phyloP scores from a whole-genome alignment of 2,797 vertebrate genomes.

The Monodelphis domestica region DNA sequence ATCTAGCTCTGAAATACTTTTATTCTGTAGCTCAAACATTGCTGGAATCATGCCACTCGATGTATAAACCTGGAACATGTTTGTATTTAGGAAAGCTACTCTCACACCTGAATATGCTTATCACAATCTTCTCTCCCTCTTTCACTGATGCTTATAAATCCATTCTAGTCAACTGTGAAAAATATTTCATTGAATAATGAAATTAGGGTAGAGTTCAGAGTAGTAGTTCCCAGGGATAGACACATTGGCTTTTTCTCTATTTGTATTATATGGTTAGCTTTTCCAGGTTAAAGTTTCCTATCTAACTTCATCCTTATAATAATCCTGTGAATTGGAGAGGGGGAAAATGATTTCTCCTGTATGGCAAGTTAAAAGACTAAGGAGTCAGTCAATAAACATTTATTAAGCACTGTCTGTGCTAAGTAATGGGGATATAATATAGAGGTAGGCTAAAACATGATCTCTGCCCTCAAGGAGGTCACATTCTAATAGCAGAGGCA shows the following conservation, averaged over 20 bases:
- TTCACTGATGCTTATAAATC: neutral
- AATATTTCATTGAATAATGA: neutral
- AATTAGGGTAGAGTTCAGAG: neutral
- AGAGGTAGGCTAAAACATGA: neutral
- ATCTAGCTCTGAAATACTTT: neutral
- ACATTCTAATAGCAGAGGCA: neutral
- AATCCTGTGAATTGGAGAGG: neutral
- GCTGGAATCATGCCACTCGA: neutral
- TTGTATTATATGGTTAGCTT: neutral
- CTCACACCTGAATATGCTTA: neutral
- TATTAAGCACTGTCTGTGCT: neutral
- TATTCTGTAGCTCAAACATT: neutral
- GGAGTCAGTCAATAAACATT: neutral
- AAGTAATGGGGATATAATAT: neutral
- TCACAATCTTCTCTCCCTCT: neutral
- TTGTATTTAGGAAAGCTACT: neutral
- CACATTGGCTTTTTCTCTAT: neutral
- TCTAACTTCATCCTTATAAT: neutral
- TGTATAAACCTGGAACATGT: neutral
- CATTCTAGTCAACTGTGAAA: neutral
- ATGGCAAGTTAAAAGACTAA: neutral
- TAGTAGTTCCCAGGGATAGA: neutral
- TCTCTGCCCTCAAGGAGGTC: neutral
- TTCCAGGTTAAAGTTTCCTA: neutral
- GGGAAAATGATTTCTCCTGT: neutral